Conservation (phyloP, 2,797 vertebrate species). For the Tangara arthus region DNA sequence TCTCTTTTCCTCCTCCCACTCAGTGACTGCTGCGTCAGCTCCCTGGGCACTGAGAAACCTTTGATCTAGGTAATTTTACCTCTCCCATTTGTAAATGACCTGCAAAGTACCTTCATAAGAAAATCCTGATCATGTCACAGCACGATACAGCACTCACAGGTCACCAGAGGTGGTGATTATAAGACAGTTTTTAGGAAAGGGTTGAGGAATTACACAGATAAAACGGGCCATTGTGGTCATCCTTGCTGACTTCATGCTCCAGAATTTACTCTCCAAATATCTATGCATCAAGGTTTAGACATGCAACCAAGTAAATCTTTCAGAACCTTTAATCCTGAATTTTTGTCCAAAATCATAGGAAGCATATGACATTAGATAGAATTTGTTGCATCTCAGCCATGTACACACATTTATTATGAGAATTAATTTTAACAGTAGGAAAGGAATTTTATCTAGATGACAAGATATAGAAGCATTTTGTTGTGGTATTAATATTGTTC, state of each 20-base stretch:
- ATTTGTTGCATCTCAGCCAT: background rate
- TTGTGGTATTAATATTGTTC: background rate
- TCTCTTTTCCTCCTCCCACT: background rate
- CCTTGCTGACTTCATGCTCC: background rate
- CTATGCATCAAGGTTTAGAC: background rate
- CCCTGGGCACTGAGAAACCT: background rate
- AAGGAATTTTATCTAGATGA: background rate
- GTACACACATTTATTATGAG: background rate
- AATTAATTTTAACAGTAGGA: background rate
- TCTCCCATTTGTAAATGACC: background rate
- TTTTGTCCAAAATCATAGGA: background rate
- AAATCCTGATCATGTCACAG: background rate
- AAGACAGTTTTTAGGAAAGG: background rate
- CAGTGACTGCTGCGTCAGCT: background rate
- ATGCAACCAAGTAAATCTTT: background rate
- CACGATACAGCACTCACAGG: background rate
- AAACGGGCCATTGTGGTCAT: background rate
- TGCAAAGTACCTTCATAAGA: background rate
- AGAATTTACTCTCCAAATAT: background rate
- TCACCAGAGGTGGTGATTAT: background rate
- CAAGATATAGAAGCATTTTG: background rate
- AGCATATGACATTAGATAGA: background rate
- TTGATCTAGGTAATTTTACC: background rate
- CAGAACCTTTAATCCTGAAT: background rate
- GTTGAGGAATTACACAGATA: background rate